Evolutionary conservation across 2,797 vertebrate genomes (phyloP).

Genomic region (Notoglanidium macrostoma): DNA sequence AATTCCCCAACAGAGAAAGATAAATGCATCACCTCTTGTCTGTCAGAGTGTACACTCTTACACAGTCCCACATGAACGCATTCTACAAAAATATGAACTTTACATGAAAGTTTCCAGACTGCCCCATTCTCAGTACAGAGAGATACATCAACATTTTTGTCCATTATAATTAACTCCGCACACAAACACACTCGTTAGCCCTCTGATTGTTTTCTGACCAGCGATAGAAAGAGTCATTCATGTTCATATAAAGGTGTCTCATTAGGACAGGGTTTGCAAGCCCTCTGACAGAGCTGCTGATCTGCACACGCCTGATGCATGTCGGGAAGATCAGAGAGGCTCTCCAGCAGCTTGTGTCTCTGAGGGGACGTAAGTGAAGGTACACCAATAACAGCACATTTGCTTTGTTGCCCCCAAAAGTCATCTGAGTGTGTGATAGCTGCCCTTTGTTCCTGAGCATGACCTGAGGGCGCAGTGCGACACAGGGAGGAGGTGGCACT

Average conservation of each 20-base stretch:
- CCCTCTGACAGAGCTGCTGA: slow-evolving; percentile 25
- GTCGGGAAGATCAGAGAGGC: slow-evolving; percentile 28
- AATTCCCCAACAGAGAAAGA: neutral
- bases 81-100: neutral
- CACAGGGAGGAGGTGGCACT: slow-evolving; percentile 68
- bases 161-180: neutral
- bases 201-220: slow-evolving; percentile 16
- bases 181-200: neutral
- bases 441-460: slow-evolving; percentile 70
- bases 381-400: slow-evolving; percentile 66
- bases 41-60: neutral
- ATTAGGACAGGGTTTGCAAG: slow-evolving; percentile 27
- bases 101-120: neutral
- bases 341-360: slow-evolving; percentile 19
- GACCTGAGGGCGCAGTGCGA: slow-evolving; percentile 57
- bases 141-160: neutral
- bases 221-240: slow-evolving; percentile 17
- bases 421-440: slow-evolving; percentile 75
- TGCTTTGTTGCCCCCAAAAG: slow-evolving; percentile 67
- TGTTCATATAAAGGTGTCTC: slow-evolving; percentile 35
- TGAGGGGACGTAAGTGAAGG: slow-evolving; percentile 66
- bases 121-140: neutral
- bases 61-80: neutral
- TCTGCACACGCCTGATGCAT: neutral
- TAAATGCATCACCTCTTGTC: no score